Conservation (phyloP, 2,888 invertebrate genomes). For the Apotomis turbidana region DNA sequence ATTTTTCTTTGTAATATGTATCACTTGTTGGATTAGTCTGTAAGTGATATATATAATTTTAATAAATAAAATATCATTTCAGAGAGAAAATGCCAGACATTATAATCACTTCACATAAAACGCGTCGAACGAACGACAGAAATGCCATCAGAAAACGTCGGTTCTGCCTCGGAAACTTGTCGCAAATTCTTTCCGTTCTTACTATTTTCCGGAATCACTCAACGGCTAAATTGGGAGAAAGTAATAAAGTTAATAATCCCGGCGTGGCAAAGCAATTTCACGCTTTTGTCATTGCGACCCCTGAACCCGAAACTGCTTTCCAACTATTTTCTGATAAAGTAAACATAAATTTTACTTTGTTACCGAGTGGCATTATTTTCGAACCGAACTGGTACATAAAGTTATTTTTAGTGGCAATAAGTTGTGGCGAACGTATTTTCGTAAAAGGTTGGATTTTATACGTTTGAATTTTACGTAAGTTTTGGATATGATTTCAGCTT, state of each 20-base stretch:
- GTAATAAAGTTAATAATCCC: constrained; percentile 41
- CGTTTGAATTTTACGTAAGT: background rate
- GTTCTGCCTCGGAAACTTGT: background rate
- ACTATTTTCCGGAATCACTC: constrained; percentile 32
- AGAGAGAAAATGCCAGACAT: no score
- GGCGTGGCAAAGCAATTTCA: constrained; percentile 58
- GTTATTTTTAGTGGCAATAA: background rate
- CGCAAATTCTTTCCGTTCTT: constrained; percentile 20
- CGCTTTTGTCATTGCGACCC: constrained; percentile 51
- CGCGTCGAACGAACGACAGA: no score
- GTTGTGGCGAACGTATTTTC: background rate
- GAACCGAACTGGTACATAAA: background rate
- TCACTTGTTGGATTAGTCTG: no score
- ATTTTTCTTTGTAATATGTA: no score
- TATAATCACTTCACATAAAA: no score
- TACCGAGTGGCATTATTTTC: background rate
- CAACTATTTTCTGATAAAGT: constrained; percentile 36
- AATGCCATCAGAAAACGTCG: no score
- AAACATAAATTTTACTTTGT: constrained; percentile 29
- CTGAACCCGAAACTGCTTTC: constrained; percentile 38
- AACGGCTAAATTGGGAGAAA: constrained; percentile 40
- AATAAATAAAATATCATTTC: no score
- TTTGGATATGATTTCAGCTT: background rate
- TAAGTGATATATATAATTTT: no score
- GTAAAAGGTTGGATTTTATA: background rate